Conservation (phyloP, 2,888 invertebrate genomes). For the Zhuqinia jingwanae region DNA sequence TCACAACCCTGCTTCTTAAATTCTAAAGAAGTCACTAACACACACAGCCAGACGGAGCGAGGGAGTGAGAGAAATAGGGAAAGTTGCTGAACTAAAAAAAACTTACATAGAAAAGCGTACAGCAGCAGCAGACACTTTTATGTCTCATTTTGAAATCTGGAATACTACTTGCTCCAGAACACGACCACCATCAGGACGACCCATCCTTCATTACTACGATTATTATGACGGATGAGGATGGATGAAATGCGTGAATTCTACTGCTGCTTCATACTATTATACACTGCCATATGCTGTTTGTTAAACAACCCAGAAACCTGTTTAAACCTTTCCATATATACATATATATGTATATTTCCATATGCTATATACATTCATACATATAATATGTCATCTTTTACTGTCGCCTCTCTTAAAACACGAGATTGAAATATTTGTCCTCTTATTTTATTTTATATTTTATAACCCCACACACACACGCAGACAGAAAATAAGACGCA, state of each 20-base stretch:
- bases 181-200: slow-evolving; percentile 20
- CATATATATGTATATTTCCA: too few species aligned
- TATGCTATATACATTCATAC: slow-evolving; percentile 6
- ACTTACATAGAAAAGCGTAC: too few species aligned
- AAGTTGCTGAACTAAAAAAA: slow-evolving; percentile 13
- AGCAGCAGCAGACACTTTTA: slow-evolving; percentile 40
- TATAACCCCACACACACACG: too few species aligned
- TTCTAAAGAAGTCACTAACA: slow-evolving; percentile 37
- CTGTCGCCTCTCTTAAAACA: slow-evolving; percentile 28
- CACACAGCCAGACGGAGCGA: too few species aligned
- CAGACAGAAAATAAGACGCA: too few species aligned
- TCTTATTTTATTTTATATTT: not conserved
- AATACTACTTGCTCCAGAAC: not conserved
- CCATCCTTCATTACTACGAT: slow-evolving; percentile 70
- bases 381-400: slow-evolving; percentile 33
- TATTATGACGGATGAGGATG: slow-evolving; percentile 70
- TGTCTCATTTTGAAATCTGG: slow-evolving; percentile 55
- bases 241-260: slow-evolving; percentile 51
- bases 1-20: slow-evolving; percentile 20
- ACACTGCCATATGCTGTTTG: slow-evolving; percentile 26
- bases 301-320: too few species aligned
- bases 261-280: slow-evolving; percentile 6
- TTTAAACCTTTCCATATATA: too few species aligned
- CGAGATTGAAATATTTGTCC: slow-evolving; percentile 34
- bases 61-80: too few species aligned